A percentile compares a stretch with the other conserved stretches of the same genome.
phyloP scores from a whole-genome alignment of 2,113 vertebrate species.

The Eptesicus fuscus region DNA sequence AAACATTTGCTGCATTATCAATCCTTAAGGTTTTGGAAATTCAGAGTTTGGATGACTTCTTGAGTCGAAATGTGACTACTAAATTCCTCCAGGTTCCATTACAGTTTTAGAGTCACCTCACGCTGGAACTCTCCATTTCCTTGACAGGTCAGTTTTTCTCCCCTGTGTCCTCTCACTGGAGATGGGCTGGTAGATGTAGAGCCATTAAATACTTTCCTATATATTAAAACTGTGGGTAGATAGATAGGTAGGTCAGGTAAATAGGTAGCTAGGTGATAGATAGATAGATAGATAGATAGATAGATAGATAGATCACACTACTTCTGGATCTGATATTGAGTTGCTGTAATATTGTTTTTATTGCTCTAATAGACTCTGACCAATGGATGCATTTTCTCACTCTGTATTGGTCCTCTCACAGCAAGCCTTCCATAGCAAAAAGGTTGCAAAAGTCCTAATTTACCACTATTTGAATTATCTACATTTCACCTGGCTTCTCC shows the following conservation, averaged over 20 bases:
- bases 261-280: neutral
- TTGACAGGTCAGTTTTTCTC: neutral
- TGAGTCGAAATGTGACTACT: neutral
- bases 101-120: neutral
- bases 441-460: slow-evolving; percentile 19
- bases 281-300: neutral
- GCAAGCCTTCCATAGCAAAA: neutral
- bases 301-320: neutral
- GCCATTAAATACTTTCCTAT: neutral
- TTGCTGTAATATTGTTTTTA: neutral
- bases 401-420: neutral
- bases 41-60: neutral
- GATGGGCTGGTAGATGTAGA: neutral
- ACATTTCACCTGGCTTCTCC: slow-evolving; percentile 30
- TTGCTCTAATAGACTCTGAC: neutral
- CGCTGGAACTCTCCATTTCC: neutral
- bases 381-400: slow-evolving; percentile 13
- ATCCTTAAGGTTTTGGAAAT: neutral
- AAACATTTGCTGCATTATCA: neutral
- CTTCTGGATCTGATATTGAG: neutral
- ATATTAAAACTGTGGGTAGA: neutral
- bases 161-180: neutral
- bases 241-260: neutral
- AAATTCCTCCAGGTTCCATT: neutral
- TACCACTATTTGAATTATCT: slow-evolving; percentile 25